Evolutionary conservation across 2,888 invertebrate species (phyloP).

Genomic region (Ptilodon capucinus): DNA sequence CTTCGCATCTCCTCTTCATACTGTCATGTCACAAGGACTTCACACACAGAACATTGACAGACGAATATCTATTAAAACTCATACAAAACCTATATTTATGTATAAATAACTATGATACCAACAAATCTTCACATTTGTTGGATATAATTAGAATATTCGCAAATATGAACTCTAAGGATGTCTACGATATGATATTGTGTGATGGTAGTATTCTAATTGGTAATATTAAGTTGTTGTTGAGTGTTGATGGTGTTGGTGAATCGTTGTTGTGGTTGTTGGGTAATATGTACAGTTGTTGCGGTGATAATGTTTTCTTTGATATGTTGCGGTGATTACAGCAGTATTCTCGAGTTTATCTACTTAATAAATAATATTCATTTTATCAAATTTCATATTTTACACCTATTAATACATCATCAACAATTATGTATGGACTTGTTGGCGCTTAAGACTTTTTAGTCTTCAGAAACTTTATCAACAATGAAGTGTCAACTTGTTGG

Average conservation of each 20-base stretch:
- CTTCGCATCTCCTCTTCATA: conserved; percentile 51
- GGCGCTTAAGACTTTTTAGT: too few species aligned
- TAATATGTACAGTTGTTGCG: conserved; percentile 50
- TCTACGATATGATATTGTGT: conserved; percentile 43
- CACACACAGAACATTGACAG: conserved; percentile 20
- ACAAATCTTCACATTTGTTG: conserved; percentile 36
- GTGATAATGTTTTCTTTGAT: conserved; percentile 39
- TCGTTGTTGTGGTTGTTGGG: conserved; percentile 63
- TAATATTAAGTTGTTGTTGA: conserved; percentile 35
- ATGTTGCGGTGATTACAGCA: conserved; percentile 22
- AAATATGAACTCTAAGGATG: conserved; percentile 40
- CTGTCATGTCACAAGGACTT: conserved; percentile 61
- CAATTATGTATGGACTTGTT: too few species aligned
- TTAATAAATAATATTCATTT: too few species aligned
- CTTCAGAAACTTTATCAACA: too few species aligned
- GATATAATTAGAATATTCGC: conserved; percentile 56
- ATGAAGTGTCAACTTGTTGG: too few species aligned
- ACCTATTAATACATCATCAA: too few species aligned
- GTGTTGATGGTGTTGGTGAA: conserved; percentile 29
- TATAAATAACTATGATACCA: conserved; percentile 31
- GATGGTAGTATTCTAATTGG: conserved; percentile 27
- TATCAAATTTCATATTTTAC: too few species aligned
- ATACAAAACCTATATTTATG: conserved; percentile 29
- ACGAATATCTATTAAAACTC: conserved; percentile 36
- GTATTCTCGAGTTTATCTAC: too few species aligned